phyloP scores from a whole-genome alignment of 2,113 vertebrate species.

The Scolopax mira region DNA sequence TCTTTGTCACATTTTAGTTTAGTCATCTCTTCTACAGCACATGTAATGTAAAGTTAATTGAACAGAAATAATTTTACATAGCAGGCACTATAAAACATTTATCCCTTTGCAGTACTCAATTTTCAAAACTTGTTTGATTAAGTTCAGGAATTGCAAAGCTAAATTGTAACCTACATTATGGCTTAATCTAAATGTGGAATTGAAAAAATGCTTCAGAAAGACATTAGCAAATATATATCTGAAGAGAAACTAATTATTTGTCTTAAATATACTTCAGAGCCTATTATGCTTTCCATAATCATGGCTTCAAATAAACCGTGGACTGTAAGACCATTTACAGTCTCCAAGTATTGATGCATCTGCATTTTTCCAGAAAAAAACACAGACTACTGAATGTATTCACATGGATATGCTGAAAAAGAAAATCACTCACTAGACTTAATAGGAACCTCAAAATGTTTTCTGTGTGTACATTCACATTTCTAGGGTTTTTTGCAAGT shows the following conservation, averaged over 20 bases:
- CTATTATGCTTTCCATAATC: neutral
- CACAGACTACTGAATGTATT: neutral
- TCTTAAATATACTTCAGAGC: neutral
- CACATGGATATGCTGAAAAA: neutral
- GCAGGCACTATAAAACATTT: neutral
- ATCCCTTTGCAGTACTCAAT: neutral
- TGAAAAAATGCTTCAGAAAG: neutral
- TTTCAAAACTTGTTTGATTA: neutral
- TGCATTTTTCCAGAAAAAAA: neutral
- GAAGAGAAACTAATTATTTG: neutral
- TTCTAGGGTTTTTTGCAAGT: neutral
- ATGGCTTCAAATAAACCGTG: neutral
- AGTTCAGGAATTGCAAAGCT: neutral
- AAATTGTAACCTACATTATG: neutral
- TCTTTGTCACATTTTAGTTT: conserved; percentile 77
- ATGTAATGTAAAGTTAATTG: conserved; percentile 6
- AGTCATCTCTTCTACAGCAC: conserved; percentile 76
- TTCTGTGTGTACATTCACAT: neutral
- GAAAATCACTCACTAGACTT: neutral
- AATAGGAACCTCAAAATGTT: neutral
- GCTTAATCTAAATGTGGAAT: neutral
- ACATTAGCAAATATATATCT: neutral
- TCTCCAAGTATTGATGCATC: neutral
- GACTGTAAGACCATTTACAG: neutral
- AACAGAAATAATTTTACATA: neutral